phyloP scores from a whole-genome alignment of 2,888 invertebrate species.

The Automeris io region DNA sequence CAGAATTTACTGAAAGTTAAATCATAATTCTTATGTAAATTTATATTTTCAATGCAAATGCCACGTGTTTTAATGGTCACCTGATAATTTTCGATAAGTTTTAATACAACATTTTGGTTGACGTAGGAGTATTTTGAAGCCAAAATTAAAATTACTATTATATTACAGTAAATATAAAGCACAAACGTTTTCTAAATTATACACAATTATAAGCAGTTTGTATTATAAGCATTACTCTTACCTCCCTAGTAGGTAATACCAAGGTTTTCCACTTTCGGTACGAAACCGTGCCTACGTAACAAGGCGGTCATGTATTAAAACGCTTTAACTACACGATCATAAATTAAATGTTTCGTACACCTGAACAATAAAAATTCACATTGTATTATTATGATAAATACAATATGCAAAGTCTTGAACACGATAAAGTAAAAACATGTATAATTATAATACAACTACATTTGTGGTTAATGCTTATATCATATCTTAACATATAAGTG shows the following conservation, averaged over 20 bases:
- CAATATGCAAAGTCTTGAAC: too few species aligned
- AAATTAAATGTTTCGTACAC: not conserved
- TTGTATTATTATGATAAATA: too few species aligned
- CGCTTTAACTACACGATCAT: slow-evolving; percentile 3
- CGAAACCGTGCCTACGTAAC: slow-evolving; percentile 37
- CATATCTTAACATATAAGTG: too few species aligned
- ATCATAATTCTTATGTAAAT: not conserved
- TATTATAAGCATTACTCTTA: slow-evolving; percentile 42
- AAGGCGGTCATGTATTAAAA: slow-evolving; percentile 24
- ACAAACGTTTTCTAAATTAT: slow-evolving; percentile 6
- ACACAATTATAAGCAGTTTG: slow-evolving; percentile 28
- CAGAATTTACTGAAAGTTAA: not conserved
- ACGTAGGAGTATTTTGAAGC: not conserved
- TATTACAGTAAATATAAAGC: not conserved
- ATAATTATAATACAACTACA: too few species aligned
- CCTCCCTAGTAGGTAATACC: slow-evolving; percentile 56
- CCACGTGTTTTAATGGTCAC: not conserved
- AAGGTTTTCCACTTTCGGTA: slow-evolving; percentile 71
- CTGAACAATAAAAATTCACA: too few species aligned
- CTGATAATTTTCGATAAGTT: not conserved
- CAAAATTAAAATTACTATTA: not conserved
- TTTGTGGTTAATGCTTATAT: too few species aligned
- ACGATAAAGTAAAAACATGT: not conserved
- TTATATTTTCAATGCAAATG: not conserved
- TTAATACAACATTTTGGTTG: not conserved